A percentile compares a stretch with the other conserved stretches of the same genome.
Evolutionary conservation across 2,797 vertebrate genomes (phyloP).

Genomic region (Glyptemys insculpta): DNA sequence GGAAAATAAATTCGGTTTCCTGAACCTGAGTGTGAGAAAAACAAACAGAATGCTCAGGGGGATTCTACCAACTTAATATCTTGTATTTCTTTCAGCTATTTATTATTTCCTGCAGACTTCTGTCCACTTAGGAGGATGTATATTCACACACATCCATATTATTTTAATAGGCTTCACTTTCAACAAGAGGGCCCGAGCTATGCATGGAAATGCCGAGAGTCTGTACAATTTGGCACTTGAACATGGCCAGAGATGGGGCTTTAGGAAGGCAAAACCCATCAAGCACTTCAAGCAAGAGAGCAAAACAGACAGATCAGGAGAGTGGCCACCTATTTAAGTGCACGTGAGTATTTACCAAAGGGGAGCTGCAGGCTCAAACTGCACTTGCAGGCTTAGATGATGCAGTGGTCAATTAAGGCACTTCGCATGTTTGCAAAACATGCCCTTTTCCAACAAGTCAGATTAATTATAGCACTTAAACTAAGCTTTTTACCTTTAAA

Average conservation of each 20-base stretch:
- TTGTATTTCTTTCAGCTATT: not conserved
- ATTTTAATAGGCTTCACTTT: not conserved
- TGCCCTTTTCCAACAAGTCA: not conserved
- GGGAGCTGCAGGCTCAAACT: not conserved
- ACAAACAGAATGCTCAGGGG: not conserved
- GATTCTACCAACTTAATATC: not conserved
- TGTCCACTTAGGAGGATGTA: not conserved
- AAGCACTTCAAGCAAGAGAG: not conserved
- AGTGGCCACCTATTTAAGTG: not conserved
- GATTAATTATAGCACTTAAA: not conserved
- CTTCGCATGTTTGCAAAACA: not conserved
- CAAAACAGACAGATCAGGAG: not conserved
- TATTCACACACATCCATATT: not conserved
- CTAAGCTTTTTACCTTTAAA: not conserved
- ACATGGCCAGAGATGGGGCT: not conserved
- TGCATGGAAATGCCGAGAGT: not conserved
- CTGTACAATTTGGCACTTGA: not conserved
- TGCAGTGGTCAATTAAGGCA: not conserved
- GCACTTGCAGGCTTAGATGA: not conserved
- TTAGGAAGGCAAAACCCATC: not conserved
- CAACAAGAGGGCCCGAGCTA: not conserved
- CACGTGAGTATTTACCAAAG: not conserved
- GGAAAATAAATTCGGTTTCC: not conserved
- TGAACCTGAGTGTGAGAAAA: not conserved
- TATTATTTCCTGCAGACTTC: not conserved